Base-by-base conservation (phyloP, 2,797 vertebrate genomes). In the Sternarchorhynchus goeldii region DNA sequence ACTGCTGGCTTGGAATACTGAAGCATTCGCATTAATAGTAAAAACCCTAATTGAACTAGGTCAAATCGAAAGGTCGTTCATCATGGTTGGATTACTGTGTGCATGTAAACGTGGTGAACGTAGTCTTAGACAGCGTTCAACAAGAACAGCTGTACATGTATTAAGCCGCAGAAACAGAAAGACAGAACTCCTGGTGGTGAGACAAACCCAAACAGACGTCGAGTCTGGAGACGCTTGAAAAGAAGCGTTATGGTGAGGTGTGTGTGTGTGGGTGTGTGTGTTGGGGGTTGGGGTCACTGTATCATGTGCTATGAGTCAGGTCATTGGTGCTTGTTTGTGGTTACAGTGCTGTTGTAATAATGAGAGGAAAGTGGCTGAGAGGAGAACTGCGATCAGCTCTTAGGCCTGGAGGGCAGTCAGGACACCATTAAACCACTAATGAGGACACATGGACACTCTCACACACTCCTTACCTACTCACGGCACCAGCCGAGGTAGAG, bases 331-430 rank as follows among this genome's bases (percentile, higher is more conserved):
- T 60, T 77, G 70, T 72, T 59, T 73, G 45, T 65, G 76, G 78
- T 55, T 69, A 66, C 21, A 5, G 62, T 36, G 80, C 82, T 63
- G 73, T 78, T 79, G 76, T 83, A 81, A 84, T 85, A 85, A 87
- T 83, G 83, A 85, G 80, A 74, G 69, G 66, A 85, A 84, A 75
- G 79, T 80, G 68, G 66, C 81, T 75, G 73, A 67, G 75, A 83
- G 79, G 59, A 65, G 68, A 73, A 71, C 69, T 75, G 80, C 79
- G 82, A 58, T 75, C 45, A 32, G 67, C 80, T 78, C 79, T 81
- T 72, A 77, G 80, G 66, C 76, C 75, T 75, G 65, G 20, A 62
- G 75, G 81, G 81, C 77, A 77, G 79, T 76, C 67, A 70, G 69
- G 73, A 79, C 73, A 65, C 29, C 81, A 65, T 80, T 80, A 62